Evolutionary conservation across 2,113 vertebrate species (phyloP).

Genomic region (Tichodroma muraria): DNA sequence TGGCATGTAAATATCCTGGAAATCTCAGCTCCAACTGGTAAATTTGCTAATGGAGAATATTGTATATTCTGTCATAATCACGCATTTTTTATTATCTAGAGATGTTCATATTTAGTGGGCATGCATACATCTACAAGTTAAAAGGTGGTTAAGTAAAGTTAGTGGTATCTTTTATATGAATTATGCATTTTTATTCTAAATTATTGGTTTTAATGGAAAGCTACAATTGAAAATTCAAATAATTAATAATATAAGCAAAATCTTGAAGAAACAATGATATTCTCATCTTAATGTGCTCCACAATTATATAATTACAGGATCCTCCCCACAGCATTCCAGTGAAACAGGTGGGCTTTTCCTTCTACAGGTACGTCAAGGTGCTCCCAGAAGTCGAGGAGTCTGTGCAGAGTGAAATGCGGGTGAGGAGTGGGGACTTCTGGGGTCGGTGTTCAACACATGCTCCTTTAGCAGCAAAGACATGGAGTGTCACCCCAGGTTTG

Average conservation of each 20-base stretch:
- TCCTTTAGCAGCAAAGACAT: not conserved
- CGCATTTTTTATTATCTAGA: not conserved
- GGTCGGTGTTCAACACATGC: accelerated
- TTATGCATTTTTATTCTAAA: not conserved
- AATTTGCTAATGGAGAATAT: not conserved
- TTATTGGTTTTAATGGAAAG: not conserved
- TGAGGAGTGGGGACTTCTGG: not conserved
- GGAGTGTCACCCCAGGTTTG: not conserved
- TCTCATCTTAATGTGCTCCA: not conserved
- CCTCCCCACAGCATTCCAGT: not conserved
- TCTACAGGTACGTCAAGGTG: not conserved
- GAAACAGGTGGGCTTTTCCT: not conserved
- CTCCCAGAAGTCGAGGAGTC: not conserved
- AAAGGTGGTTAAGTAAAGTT: not conserved
- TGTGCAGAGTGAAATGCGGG: not conserved
- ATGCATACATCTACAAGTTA: not conserved
- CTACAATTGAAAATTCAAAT: not conserved
- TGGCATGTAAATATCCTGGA: not conserved
- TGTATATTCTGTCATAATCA: not conserved
- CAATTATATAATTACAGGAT: not conserved
- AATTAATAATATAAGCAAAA: not conserved
- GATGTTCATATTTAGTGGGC: not conserved
- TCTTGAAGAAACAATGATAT: not conserved
- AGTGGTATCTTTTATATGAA: not conserved
- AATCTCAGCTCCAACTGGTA: not conserved